Evolutionary conservation across 2,113 vertebrate species (phyloP).

Genomic region (Oostethus manadensis): DNA sequence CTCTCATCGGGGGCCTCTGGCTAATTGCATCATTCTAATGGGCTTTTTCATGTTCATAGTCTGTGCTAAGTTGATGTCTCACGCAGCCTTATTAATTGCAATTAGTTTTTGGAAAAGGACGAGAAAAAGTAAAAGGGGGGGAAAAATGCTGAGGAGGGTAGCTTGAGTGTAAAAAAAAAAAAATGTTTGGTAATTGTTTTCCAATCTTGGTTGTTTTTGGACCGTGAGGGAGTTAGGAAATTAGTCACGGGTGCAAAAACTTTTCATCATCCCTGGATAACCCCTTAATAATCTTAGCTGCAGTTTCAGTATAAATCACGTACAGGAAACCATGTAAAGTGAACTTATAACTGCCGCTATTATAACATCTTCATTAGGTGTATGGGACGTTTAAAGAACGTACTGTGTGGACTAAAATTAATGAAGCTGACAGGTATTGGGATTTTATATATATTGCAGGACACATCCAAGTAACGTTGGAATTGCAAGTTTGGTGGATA

Average conservation of each 20-base stretch:
- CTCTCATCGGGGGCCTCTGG: conserved; percentile 62
- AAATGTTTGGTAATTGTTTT: conserved; percentile 38
- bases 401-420: too few relatives aligned
- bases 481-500: too few relatives aligned
- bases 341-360: too few relatives aligned
- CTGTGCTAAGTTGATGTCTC: conserved; percentile 57
- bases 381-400: too few relatives aligned
- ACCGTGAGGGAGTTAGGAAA: conserved; percentile 38
- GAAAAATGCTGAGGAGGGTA: conserved; percentile 59
- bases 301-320: too few relatives aligned
- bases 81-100: conserved; percentile 64
- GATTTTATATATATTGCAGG: too few relatives aligned
- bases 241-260: conserved; percentile 46
- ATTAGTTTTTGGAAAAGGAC: conserved; percentile 48
- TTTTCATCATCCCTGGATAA: conserved; percentile 56
- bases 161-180: conserved; percentile 46
- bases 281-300: conserved; percentile 20
- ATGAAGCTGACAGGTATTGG: too few relatives aligned
- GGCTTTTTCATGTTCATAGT: conserved; percentile 62
- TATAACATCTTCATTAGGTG: too few relatives aligned
- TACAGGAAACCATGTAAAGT: too few relatives aligned
- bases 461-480: too few relatives aligned
- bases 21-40: conserved; percentile 71
- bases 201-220: conserved; percentile 15
- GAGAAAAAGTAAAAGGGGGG: conserved; percentile 24